Conservation (phyloP, 2,797 vertebrate genomes). For the Semaprochilodus insignis region DNA sequence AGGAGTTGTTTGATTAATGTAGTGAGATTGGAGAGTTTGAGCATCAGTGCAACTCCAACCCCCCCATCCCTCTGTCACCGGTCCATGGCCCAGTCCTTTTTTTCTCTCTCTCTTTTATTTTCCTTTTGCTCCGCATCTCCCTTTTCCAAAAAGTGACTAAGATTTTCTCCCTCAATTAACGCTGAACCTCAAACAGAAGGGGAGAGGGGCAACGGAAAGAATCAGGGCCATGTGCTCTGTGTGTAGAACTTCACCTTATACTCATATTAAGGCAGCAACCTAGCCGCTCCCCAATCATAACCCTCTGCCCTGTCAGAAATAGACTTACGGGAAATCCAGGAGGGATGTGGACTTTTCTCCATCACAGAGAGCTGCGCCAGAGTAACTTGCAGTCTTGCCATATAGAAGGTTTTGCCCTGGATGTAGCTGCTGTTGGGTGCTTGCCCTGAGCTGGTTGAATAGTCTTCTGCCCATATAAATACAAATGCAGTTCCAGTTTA, state of each 20-base stretch:
- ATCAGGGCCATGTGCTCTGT: constrained; percentile 60
- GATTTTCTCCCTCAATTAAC: constrained; percentile 73
- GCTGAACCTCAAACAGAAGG: constrained; percentile 41
- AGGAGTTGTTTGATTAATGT: constrained; percentile 38
- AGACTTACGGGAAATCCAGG: constrained; percentile 31
- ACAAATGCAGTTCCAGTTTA: background rate
- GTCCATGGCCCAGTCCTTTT: constrained; percentile 47
- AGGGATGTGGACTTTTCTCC: constrained; percentile 1
- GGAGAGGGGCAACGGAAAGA: constrained; percentile 46
- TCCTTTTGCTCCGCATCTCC: constrained; percentile 57
- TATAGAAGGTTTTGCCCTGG: background rate
- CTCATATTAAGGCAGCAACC: constrained; percentile 22
- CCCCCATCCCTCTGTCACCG: constrained; percentile 41
- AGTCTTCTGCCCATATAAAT: background rate
- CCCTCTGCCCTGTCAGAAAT: constrained; percentile 11
- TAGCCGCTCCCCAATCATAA: constrained; percentile 35
- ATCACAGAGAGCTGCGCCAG: background rate
- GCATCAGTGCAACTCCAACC: constrained; percentile 10
- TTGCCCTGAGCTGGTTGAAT: background rate
- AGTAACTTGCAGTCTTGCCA: background rate
- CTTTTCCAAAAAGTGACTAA: constrained; percentile 73
- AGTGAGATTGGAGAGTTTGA: constrained; percentile 38
- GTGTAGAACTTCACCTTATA: constrained; percentile 38
- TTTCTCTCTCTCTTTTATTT: constrained; percentile 64
- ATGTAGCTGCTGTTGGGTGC: background rate